Base-by-base conservation (phyloP, 2,888 invertebrate genomes). In the Heliconius aoede region DNA sequence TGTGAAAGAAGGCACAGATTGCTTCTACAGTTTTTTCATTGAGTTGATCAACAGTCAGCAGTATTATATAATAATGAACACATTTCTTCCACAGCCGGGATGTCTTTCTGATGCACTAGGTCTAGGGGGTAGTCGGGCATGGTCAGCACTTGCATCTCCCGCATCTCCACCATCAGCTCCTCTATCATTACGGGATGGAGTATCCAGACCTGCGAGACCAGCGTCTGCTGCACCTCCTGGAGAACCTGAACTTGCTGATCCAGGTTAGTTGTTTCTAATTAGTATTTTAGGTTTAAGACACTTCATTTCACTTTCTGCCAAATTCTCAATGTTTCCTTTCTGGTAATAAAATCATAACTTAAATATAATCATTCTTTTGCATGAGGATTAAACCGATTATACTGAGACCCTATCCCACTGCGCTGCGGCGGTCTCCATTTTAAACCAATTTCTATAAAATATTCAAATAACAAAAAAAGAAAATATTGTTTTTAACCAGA, bases 61-160 rank as follows among this genome's bases (percentile, higher is more conserved):
- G 13, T 18, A 46, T 46, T 46, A 46, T n/a, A n/a, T n/a, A 46
- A 46, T 46, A 46, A 46, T 46, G 46, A 46, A 46, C 46, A 46
- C 46, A 46, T 11, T 64, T 28, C 2, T 28, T 26, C 21, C 24
- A 60, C 67, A 95, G 96, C 95, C 95, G 69, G 97, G 97, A 65
- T 97, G 97, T 83, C 93, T 97, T 3, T 97, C 97, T 0, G 97
- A 97, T 88, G 97, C 97, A 1, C 89, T 97, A 46, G 95, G 96
- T 0, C 90, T 96, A 79, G 95, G 95, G 79, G 90, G 93, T 1
- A 88, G 88, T 4, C 92, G 93, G 61, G 93, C 93, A 64, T 93
- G 91, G 88, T 93, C 92, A 0, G 91, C 91, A n/a, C 88, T 92
- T 55, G 92, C 91, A 76, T 93, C 92, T 40, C 94, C 92, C 64